These are phyloP conservation scores for Urophycis tenuis DNA, from an alignment of 2,797 vertebrate genomes.

Conservation along the genomic window DNA sequence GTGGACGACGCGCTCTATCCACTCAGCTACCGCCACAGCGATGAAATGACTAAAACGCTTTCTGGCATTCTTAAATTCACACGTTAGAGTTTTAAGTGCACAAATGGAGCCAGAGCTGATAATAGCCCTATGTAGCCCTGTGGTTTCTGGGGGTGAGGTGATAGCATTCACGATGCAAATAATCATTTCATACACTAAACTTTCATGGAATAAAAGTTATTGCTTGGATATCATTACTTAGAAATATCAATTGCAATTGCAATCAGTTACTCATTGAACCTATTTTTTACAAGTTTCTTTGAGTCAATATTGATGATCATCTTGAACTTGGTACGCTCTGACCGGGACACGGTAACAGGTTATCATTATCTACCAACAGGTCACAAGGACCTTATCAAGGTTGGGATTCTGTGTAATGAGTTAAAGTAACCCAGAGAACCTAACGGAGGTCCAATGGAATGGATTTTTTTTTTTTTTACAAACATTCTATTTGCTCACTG, in stretches of 20 bases:
- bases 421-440: conserved; percentile 15
- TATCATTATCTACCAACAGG: conserved; percentile 15
- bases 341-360: conserved; percentile 9
- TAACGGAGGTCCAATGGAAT: too few relatives aligned
- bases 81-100: background rate
- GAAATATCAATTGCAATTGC: background rate
- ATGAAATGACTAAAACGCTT: background rate
- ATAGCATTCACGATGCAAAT: background rate
- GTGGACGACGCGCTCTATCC: too few relatives aligned
- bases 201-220: background rate
- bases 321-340: conserved; percentile 15
- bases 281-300: conserved; percentile 17
- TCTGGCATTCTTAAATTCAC: background rate
- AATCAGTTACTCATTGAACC: background rate
- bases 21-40: too few relatives aligned
- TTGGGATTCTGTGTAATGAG: conserved; percentile 14
- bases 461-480: too few relatives aligned
- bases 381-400: conserved; percentile 43
- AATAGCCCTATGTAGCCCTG: background rate
- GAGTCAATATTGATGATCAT: conserved; percentile 6
- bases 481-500: background rate
- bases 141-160: background rate
- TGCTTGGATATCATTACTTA: background rate
- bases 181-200: too few relatives aligned
- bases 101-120: background rate